A percentile compares a stretch with the other conserved stretches of the same genome.
Conservation (phyloP, 2,797 vertebrate species). For the Capromys pilorides region DNA sequence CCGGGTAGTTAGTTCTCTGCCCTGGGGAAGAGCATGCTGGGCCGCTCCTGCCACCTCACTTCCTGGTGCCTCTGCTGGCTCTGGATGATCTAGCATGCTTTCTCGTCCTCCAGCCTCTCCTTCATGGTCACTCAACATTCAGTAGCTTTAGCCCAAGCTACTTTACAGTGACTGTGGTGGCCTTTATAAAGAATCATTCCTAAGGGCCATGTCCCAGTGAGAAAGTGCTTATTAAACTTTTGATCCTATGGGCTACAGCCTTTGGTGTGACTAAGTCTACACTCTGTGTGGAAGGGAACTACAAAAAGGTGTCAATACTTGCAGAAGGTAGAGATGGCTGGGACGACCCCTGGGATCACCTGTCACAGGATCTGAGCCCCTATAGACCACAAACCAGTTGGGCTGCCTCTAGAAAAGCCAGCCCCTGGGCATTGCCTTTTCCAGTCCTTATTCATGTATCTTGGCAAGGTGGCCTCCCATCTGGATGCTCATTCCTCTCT, state of each 20-base stretch:
- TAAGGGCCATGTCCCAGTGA: not conserved
- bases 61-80: not conserved
- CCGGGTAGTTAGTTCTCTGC: not conserved
- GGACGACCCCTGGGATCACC: not conserved
- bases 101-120: not conserved
- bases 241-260: not conserved
- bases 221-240: not conserved
- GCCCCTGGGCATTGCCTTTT: not conserved
- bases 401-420: not conserved
- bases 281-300: not conserved
- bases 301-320: not conserved
- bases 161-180: not conserved
- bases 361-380: not conserved
- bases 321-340: not conserved
- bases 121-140: not conserved
- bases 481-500: not conserved
- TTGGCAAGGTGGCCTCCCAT: not conserved
- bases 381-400: not conserved
- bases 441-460: not conserved
- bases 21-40: fast-evolving
- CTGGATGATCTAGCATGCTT: not conserved
- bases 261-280: fast-evolving
- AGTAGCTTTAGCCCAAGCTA: not conserved
- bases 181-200: not conserved
- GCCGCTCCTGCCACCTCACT: not conserved